phyloP scores from a whole-genome alignment of 1,140 invertebrate genomes.

The Plodia interpunctella region DNA sequence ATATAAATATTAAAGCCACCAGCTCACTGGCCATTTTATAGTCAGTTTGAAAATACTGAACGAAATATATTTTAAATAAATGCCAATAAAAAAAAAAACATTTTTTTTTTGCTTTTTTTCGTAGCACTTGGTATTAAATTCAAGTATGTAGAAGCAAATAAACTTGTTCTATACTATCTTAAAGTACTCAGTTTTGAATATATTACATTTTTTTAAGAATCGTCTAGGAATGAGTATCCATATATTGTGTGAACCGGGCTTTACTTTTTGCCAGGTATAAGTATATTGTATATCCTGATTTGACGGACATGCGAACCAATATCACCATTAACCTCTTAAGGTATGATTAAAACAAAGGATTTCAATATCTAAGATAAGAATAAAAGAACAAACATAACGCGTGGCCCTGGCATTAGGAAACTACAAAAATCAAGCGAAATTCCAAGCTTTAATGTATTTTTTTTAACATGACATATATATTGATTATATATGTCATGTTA shows the following conservation, averaged over 20 bases:
- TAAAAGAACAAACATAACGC: neutral
- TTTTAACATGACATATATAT: no score
- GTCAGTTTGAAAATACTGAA: neutral
- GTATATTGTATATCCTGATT: neutral
- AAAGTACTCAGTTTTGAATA: no score
- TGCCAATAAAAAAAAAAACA: no score
- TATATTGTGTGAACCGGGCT: neutral
- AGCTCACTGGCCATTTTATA: no score
- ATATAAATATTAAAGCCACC: neutral
- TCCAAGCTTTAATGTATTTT: neutral
- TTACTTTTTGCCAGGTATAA: neutral
- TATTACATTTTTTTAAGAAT: no score
- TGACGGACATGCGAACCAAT: constrained; percentile 5
- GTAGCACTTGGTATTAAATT: no score
- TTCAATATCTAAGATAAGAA: neutral
- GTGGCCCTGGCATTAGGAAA: neutral
- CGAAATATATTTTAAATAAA: no score
- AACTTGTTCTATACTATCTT: no score
- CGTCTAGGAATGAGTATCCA: no score
- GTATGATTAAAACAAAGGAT: constrained; percentile 3
- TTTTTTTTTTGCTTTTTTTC: no score
- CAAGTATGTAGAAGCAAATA: no score
- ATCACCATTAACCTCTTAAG: constrained; percentile 4
- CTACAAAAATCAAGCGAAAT: neutral
- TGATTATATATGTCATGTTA: no score